Percentiles rank a stretch among this genome's conserved stretches.
These are phyloP conservation scores for Laticauda laticaudata DNA, from an alignment of 2,113 vertebrate genomes.

Conservation along the genomic window DNA sequence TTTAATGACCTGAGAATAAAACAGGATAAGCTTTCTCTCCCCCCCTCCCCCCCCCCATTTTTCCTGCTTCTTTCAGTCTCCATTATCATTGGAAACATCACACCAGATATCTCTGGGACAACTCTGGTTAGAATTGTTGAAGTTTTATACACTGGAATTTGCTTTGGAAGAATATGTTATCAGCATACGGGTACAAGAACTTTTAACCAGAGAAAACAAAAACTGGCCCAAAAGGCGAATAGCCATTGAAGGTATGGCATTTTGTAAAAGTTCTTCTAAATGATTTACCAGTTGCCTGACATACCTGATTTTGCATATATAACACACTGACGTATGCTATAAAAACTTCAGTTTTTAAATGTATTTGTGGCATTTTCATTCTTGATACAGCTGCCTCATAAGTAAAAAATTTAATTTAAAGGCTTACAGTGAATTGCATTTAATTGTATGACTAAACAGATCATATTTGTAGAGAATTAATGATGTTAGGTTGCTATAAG, in stretches of 20 bases:
- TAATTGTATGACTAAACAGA: neutral
- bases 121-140: conserved; percentile 93
- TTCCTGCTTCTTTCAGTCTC: conserved; percentile 73
- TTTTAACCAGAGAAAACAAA: conserved; percentile 90
- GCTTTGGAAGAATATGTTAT: conserved; percentile 94
- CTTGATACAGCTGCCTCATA: neutral
- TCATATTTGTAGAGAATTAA: neutral
- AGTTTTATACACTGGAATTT: conserved; percentile 98
- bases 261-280: neutral
- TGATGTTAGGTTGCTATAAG: neutral
- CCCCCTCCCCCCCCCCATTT: neutral
- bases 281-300: neutral
- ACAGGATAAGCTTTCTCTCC: conserved; percentile 26
- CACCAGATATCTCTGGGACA: conserved; percentile 83
- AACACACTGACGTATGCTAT: neutral
- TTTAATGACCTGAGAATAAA: neutral
- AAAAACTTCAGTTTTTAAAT: neutral
- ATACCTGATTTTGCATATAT: neutral
- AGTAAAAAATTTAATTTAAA: neutral
- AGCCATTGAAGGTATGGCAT: conserved; percentile 87
- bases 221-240: conserved; percentile 96
- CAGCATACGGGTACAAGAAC: conserved; percentile 89
- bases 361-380: neutral
- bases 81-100: conserved; percentile 73
- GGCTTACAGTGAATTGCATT: neutral